Evolutionary conservation across 2,888 invertebrate species (phyloP).

Genomic region (Sarcophaga carnaria): DNA sequence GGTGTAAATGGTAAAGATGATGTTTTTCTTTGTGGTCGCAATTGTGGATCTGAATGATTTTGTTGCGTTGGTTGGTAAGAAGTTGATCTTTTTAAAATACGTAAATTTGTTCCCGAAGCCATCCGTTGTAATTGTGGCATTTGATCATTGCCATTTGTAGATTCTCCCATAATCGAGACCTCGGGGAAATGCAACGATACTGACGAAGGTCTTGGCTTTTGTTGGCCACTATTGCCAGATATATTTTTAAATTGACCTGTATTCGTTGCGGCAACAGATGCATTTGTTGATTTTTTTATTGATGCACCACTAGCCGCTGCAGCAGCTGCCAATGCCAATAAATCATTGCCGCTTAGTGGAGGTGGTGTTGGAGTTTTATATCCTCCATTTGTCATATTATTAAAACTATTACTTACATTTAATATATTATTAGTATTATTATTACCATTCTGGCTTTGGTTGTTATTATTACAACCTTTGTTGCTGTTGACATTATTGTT

Average conservation of each 20-base stretch:
- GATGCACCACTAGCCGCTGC: conserved; percentile 71
- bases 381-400: conserved; percentile 58
- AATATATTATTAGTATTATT: conserved; percentile 67
- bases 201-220: conserved; percentile 70
- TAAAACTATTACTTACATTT: conserved; percentile 61
- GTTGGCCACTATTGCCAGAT: conserved; percentile 13
- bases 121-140: conserved; percentile 75
- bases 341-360: conserved; percentile 73
- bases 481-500: conserved; percentile 10
- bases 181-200: conserved; percentile 70
- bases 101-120: conserved; percentile 77
- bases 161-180: conserved; percentile 42
- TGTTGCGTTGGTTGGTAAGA: conserved; percentile 73
- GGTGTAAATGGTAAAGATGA: conserved; percentile 77
- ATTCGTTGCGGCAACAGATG: conserved; percentile 53
- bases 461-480: conserved; percentile 52
- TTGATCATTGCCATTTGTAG: conserved; percentile 40
- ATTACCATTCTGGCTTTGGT: conserved; percentile 24
- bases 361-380: conserved; percentile 64
- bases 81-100: conserved; percentile 75
- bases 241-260: not conserved
- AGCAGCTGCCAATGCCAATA: conserved; percentile 75
- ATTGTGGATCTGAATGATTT: conserved; percentile 50
- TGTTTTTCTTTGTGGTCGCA: conserved; percentile 65
- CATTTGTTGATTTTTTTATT: not conserved